Base-by-base conservation (phyloP, 1,140 invertebrate genomes). In the Anoplolepis gracilipes region DNA sequence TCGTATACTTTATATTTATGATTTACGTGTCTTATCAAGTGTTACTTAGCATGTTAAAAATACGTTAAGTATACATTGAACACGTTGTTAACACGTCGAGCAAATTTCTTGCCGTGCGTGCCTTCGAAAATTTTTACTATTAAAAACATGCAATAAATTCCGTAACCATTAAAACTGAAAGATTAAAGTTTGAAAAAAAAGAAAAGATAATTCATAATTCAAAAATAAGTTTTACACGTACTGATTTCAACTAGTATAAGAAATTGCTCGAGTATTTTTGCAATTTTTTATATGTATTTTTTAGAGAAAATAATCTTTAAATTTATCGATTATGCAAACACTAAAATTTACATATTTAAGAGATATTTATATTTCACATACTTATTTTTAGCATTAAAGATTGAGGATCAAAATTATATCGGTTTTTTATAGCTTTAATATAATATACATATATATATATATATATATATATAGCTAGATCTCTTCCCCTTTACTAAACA, bases 1-100 rank as follows among this genome's bases (percentile, higher is more conserved):
- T 84, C 59, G 36, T 84, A n/a, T n/a, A n/a, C n/a, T n/a, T n/a
- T n/a, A n/a, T n/a, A 84, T 11, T 22, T 30, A 30, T 28, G 25
- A 11, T 22, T 36, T 70, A 59, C 49, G 25, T 75, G 59, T 42
- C 69, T 42, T 84, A 73, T 57, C 79, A 28, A 6, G 8, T 36
- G 19, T 33, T 22, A 36, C 36, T 42, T 84, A 49, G 16, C 46
- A 49, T 0, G 4, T 49, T 49, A 16, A 49, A 49, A 19, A 46
- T 46, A 16, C 13, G 10, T 42, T 42, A 42, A 42, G 16, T 46
- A 46, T 46, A 0, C 42, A 46, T 3, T 4, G 13, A 46, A 46
- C 42, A 46, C 42, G 4, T 49, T 13, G 1, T 36, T 11, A 49
- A 49, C 2, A 16, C 5, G 46, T 16, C 46, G 16, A 49, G 46